Base-by-base conservation (phyloP, 2,888 invertebrate genomes). In the Busseola fusca region DNA sequence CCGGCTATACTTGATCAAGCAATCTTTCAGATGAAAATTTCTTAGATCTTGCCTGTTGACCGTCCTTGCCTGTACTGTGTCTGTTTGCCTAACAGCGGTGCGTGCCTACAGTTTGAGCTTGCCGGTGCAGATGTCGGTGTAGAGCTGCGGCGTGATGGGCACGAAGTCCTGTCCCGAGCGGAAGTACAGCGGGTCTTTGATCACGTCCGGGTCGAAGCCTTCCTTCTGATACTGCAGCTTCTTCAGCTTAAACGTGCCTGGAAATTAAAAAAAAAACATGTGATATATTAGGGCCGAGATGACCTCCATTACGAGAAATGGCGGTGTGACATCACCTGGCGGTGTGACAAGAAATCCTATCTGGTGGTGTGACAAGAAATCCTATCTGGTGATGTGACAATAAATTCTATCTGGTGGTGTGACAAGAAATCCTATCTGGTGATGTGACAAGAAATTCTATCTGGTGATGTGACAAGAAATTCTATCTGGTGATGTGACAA, bases 241-340 rank as follows among this genome's bases (percentile, higher is more conserved):
- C 93, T 98, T 98, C 84, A 99, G 92, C 94, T 99, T 99, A 92
- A 98, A 99, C 0, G 99, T 99, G 62, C 98, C 98, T 96, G 96
- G 91, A 87, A 88, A 92, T 34, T 5, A 3, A n/a, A 64, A 27
- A 25, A 67, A 65, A 30, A 30, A n/a, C n/a, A n/a, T 18, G 27
- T 18, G 18, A 52, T 48, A 57, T 21, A 1, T 72, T 40, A 30
- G 9, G n/a, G n/a, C 0, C 27, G 9, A 18, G 9, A 56, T 18
- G 30, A 30, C 27, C 1, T 56, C 18, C 34, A 4, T 34, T 5
- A 6, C 34, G 5, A 2, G 7, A 34, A 34, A 34, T 34, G 5
- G 3, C 3, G 34, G 34, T 34, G 34, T 34, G 34, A 5, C 34
- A 40, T n/a, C n/a, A n/a, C 34, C 34, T 4, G 5, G 3, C 3